Evolutionary conservation across 1,140 invertebrate species (phyloP).

Genomic region (Mycetomoellerius zeteki): DNA sequence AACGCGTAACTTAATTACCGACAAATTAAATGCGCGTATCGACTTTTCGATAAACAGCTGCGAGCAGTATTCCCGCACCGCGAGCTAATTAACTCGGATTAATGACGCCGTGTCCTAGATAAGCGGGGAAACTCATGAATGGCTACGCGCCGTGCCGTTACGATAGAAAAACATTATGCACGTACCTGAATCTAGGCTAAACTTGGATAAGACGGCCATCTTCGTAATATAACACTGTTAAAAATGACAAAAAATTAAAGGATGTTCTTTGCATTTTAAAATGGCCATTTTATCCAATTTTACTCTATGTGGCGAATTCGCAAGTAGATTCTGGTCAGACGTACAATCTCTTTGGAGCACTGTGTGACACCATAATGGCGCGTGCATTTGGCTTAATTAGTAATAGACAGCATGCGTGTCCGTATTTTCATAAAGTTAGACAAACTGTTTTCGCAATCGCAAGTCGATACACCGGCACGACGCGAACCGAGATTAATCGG

Average conservation of each 20-base stretch:
- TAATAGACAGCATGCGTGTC: neutral
- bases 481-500: constrained; percentile 24
- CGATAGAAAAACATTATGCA: neutral
- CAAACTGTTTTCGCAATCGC: constrained; percentile 22
- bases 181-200: no score
- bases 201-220: no score
- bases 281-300: no score
- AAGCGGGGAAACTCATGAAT: constrained; percentile 64
- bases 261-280: no score
- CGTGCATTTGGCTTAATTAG: neutral
- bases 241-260: no score
- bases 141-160: neutral
- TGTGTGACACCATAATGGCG: neutral
- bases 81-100: constrained; percentile 68
- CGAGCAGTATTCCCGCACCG: constrained; percentile 38
- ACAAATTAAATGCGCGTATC: constrained; percentile 67
- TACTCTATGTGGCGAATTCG: no score
- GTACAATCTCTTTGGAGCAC: neutral
- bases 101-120: constrained; percentile 67
- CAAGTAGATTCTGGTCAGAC: neutral
- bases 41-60: constrained; percentile 74
- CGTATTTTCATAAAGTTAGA: neutral
- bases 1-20: constrained; percentile 72
- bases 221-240: no score
- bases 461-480: constrained; percentile 24